These are phyloP conservation scores for Luscinia megarhynchos DNA, from an alignment of 2,797 vertebrate genomes.

Conservation along the genomic window DNA sequence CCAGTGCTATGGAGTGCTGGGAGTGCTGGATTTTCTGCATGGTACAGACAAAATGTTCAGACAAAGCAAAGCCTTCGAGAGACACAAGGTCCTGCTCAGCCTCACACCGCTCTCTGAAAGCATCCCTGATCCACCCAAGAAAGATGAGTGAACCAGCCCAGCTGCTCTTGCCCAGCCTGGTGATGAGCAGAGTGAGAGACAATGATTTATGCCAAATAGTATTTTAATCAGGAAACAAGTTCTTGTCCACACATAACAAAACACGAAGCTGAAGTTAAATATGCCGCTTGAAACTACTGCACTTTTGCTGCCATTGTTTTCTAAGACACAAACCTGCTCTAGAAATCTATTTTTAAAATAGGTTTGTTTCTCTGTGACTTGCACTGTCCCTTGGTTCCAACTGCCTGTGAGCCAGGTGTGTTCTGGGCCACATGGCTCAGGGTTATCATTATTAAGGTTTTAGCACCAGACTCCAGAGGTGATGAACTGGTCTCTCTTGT, in stretches of 20 bases:
- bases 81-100: slow-evolving; percentile 84
- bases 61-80: slow-evolving; percentile 85
- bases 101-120: slow-evolving; percentile 86
- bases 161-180: not conserved
- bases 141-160: slow-evolving; percentile 42
- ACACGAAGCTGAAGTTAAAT: not conserved
- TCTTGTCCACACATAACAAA: not conserved
- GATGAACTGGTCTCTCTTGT: not conserved
- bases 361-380: not conserved
- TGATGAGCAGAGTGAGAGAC: not conserved
- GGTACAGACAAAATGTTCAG: slow-evolving; percentile 87
- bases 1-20: slow-evolving; percentile 91
- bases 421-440: not conserved
- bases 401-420: not conserved
- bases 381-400: not conserved
- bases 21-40: slow-evolving; percentile 90
- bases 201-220: not conserved
- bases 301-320: not conserved
- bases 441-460: not conserved
- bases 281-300: not conserved
- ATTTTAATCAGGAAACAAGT: not conserved
- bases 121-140: slow-evolving; percentile 84
- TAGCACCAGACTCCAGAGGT: not conserved
- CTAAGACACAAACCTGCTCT: not conserved
- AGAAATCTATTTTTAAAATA: not conserved